Conservation (phyloP, 2,113 vertebrate species). For the Saguinus midas region DNA sequence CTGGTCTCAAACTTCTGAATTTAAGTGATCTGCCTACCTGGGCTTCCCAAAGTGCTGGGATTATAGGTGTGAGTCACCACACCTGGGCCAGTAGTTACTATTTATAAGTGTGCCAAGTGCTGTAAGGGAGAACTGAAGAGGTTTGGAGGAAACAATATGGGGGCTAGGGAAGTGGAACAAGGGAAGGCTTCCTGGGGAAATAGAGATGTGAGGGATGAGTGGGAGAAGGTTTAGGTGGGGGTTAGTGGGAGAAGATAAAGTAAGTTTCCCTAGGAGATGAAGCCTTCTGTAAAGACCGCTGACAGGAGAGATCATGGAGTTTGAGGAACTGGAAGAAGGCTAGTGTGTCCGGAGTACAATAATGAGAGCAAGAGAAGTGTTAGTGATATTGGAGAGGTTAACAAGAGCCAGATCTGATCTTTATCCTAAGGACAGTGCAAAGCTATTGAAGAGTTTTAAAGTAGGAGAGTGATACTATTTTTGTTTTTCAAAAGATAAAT, state of each 20-base stretch:
- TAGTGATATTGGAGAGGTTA: background rate
- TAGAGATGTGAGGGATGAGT: background rate
- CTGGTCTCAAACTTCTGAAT: too few relatives aligned
- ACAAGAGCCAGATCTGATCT: background rate
- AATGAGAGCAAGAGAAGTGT: background rate
- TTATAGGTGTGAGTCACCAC: too few relatives aligned
- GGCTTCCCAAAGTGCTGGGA: too few relatives aligned
- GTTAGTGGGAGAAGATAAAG: background rate
- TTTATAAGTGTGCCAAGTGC: background rate
- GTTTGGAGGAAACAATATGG: background rate
- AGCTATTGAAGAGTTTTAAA: background rate
- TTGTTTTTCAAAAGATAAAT: background rate
- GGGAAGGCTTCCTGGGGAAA: background rate
- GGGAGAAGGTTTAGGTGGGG: background rate
- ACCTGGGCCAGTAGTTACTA: background rate
- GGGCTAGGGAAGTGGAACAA: background rate
- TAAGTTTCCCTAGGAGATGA: background rate
- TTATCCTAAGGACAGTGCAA: background rate
- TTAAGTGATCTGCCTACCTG: too few relatives aligned
- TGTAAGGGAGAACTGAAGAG: background rate
- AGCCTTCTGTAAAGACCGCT: background rate
- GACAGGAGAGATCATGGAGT: background rate
- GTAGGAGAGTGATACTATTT: background rate
- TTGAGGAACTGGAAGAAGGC: background rate
- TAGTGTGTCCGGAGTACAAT: background rate